These are phyloP conservation scores for Potamilus streckersoni DNA, from an alignment of 1,140 invertebrate genomes.

Conservation along the genomic window DNA sequence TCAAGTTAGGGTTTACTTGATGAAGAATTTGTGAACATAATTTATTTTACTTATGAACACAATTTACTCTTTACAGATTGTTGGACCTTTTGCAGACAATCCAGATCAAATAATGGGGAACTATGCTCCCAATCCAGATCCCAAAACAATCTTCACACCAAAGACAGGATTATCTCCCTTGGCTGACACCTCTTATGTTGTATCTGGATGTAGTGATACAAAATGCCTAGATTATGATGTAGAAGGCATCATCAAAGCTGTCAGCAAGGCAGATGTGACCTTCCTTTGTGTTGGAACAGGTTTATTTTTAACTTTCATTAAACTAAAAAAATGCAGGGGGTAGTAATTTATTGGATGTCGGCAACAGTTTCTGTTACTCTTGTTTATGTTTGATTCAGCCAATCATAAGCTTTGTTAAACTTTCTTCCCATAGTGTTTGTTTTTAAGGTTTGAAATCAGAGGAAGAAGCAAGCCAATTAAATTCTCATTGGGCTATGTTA, in stretches of 20 bases:
- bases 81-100: slow-evolving; percentile 66
- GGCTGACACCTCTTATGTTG: slow-evolving; percentile 34
- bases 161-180: slow-evolving; percentile 46
- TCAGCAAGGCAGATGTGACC: slow-evolving; percentile 50
- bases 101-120: slow-evolving; percentile 58
- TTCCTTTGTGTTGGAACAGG: slow-evolving; percentile 66
- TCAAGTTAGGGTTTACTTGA: neutral
- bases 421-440: neutral
- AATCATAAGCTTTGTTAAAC: neutral
- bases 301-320: slow-evolving; percentile 19
- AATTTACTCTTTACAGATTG: slow-evolving; percentile 39
- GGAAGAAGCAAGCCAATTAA: too few relatives aligned
- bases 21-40: neutral
- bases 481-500: too few relatives aligned
- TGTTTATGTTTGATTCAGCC: neutral
- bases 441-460: neutral
- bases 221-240: slow-evolving; percentile 49
- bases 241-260: slow-evolving; percentile 41
- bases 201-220: slow-evolving; percentile 52
- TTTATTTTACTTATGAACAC: neutral
- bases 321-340: neutral
- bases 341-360: neutral
- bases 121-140: slow-evolving; percentile 52
- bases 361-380: neutral
- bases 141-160: slow-evolving; percentile 53